Percentiles rank a stretch among this genome's conserved stretches.
phyloP scores from a whole-genome alignment of 64 coral and sea anemone genomes.

The Astreopora myriophthalma region DNA sequence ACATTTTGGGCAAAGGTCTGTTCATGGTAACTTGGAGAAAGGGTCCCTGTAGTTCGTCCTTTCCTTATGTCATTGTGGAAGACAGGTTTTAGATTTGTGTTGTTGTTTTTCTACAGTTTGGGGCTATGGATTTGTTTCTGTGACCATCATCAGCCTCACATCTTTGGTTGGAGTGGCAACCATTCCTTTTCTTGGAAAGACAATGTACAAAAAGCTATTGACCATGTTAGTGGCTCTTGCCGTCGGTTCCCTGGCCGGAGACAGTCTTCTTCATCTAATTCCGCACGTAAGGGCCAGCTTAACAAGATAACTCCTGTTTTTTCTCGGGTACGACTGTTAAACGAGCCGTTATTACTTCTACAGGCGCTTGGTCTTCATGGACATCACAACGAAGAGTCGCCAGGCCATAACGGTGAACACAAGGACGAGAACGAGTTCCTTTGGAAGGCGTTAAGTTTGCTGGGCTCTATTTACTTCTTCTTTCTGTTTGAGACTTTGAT shows the following conservation, averaged over 20 bases:
- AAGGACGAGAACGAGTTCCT: conserved; percentile 26
- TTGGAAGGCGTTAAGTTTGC: conserved; percentile 68
- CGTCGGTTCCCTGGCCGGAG: conserved; percentile 77
- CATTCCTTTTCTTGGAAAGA: conserved; percentile 75
- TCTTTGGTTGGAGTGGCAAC: conserved; percentile 64
- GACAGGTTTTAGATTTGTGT: too few relatives aligned
- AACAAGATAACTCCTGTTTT: not conserved
- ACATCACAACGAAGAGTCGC: not conserved
- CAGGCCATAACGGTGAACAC: too few relatives aligned
- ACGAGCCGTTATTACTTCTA: too few relatives aligned
- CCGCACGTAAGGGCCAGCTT: conserved; percentile 68
- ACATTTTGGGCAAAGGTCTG: too few relatives aligned
- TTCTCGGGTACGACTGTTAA: too few relatives aligned
- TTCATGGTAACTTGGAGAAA: too few relatives aligned
- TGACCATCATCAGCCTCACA: conserved; percentile 76
- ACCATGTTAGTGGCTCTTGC: conserved; percentile 83
- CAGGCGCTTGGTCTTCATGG: conserved; percentile 83
- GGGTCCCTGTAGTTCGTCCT: too few relatives aligned
- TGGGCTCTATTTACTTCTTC: conserved; percentile 70
- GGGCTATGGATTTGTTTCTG: conserved; percentile 83
- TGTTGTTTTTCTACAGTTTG: conserved; percentile 32
- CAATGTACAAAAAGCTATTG: conserved; percentile 74
- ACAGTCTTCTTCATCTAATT: conserved; percentile 74
- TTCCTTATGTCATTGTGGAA: too few relatives aligned
- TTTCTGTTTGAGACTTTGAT: conserved; percentile 83